phyloP scores from a whole-genome alignment of 2,113 vertebrate genomes.

The Pavo muticus region DNA sequence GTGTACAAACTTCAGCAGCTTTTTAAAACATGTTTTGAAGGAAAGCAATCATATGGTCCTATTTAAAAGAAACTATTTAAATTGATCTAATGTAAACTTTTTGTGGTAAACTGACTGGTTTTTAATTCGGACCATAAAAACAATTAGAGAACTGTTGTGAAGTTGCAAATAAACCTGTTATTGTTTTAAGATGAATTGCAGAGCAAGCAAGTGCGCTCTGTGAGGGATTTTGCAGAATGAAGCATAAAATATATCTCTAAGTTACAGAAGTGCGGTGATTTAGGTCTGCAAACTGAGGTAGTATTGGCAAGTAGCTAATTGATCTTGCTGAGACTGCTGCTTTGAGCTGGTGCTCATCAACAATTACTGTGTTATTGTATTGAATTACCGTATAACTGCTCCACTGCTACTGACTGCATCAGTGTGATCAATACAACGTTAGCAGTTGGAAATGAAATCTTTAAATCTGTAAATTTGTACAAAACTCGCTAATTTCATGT shows the following conservation, averaged over 20 bases:
- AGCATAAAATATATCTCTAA: background rate
- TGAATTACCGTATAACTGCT: background rate
- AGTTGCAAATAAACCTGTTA: background rate
- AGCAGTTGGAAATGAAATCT: background rate
- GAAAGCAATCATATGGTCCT: slow-evolving; percentile 7
- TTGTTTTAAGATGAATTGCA: background rate
- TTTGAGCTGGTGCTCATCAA: background rate
- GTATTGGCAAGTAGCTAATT: background rate
- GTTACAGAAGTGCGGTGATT: background rate
- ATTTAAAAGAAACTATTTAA: slow-evolving; percentile 17
- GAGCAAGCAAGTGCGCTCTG: background rate
- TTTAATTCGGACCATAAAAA: background rate
- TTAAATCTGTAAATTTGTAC: background rate
- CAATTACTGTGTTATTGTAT: background rate
- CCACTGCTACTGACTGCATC: background rate
- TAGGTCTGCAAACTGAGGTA: background rate
- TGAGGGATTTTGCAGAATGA: background rate
- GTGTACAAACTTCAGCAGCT: background rate
- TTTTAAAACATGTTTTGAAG: background rate
- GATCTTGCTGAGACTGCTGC: background rate
- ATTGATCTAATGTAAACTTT: background rate
- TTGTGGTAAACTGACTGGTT: background rate
- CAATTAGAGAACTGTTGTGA: background rate
- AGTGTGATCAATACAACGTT: background rate
- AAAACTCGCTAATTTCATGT: background rate